Conservation (phyloP, 2,888 invertebrate species). For the Apamea monoglypha region DNA sequence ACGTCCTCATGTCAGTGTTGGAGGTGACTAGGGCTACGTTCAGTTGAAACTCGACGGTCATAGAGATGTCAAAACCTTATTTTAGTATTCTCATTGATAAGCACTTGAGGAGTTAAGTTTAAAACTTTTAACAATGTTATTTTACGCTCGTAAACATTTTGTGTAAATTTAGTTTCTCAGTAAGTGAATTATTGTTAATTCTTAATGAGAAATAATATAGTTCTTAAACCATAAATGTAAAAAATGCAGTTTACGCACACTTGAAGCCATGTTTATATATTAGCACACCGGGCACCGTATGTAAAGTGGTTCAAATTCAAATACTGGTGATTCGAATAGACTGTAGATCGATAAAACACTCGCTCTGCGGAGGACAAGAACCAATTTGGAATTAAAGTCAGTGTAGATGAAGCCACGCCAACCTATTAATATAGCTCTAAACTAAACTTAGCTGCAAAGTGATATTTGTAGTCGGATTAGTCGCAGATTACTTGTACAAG, state of each 20-base stretch:
- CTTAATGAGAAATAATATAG: no score
- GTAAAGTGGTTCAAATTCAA: background rate
- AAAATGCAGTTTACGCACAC: background rate
- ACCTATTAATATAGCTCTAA: conserved; percentile 25
- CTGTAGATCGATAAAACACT: background rate
- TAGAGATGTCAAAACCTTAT: background rate
- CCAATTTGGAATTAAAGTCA: conserved; percentile 1
- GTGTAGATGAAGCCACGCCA: background rate
- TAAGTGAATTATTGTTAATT: no score
- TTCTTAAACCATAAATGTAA: no score
- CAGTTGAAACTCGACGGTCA: background rate
- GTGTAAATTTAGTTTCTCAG: no score
- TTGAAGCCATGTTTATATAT: conserved; percentile 5
- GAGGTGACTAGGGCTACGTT: background rate
- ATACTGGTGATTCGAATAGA: background rate
- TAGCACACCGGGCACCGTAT: background rate
- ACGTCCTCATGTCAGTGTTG: background rate
- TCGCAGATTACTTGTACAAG: conserved; percentile 22
- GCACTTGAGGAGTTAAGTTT: background rate
- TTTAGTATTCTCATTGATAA: background rate
- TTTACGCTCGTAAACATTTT: no score
- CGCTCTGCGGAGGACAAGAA: background rate
- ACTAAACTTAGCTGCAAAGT: conserved; percentile 29
- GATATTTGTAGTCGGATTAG: conserved; percentile 18
- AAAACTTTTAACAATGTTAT: no score